Base-by-base conservation (phyloP, 2,797 vertebrate genomes). In the Pteropus rufus region DNA sequence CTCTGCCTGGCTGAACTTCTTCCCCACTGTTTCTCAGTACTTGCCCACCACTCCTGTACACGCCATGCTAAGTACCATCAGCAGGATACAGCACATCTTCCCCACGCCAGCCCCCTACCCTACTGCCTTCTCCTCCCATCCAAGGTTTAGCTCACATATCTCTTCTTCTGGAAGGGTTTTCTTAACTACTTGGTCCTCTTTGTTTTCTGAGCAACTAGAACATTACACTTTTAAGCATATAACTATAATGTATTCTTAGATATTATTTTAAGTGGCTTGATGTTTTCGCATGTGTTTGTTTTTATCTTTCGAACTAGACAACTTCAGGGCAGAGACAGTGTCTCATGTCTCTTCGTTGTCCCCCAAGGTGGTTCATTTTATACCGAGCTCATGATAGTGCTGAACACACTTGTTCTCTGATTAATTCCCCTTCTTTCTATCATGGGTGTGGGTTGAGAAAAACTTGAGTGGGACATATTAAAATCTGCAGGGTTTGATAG, bases 271-370 rank as follows among this genome's bases (percentile, higher is more conserved):
- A 96, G 67, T 29, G 46, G 11, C n/a, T 54, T 31, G 12, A 76
- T 72, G 6, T 34, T 87, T 87, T 86, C 34, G n/a, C 19, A 31
- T 39, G 8, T n/a, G 24, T 82, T 90, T 80, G 41, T 41, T 86
- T 97, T 93, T 95, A 24, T 31, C 76, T 95, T 95, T 89, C 46
- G 70, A 89, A 86, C 69, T 76, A 76, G 69, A 94, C 26, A 92
- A n/a, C 23, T 67, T 91, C 39, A 58, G 54, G 52, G 15, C 12
- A 62, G 64, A 79, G 4, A 46, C 5, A 12, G 5, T 44, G 21
- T 58, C 46, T 31, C 58, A 29, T 1, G 7, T 58, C 29, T 72
- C 60, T 70, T 73, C 52, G 19, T 23, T 44, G 76, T 85, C 16
- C 16, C 15, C 62, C 67, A 23, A 4, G 12, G 67, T 41, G 36